These are phyloP conservation scores for Archivesica marissinica DNA, from an alignment of 1,140 invertebrate genomes.

Conservation along the genomic window DNA sequence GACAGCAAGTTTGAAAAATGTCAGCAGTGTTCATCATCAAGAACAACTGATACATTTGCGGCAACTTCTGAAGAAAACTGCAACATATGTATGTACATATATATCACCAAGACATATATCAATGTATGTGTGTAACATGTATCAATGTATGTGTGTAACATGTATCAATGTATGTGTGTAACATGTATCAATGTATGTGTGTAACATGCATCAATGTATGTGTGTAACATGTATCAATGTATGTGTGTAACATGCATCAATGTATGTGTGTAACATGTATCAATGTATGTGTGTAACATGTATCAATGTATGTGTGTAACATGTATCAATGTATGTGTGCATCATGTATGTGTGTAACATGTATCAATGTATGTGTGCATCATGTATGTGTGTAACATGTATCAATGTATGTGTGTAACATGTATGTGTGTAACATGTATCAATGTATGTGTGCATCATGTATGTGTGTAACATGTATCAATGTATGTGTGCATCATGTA, in stretches of 20 bases:
- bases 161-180: not conserved
- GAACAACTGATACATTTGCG: not conserved
- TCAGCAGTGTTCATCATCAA: not conserved
- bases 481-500: too few species aligned
- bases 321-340: too few species aligned
- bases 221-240: not conserved
- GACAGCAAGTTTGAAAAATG: constrained; percentile 9
- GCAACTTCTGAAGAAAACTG: not conserved
- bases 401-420: too few species aligned
- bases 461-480: too few species aligned
- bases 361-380: too few species aligned
- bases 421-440: too few species aligned
- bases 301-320: too few species aligned
- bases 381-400: too few species aligned
- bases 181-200: not conserved
- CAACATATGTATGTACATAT: not conserved
- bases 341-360: too few species aligned
- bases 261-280: too few species aligned
- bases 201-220: not conserved
- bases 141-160: not conserved
- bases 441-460: too few species aligned
- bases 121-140: not conserved
- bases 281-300: too few species aligned
- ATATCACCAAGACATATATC: not conserved
- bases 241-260: not conserved